Conservation (phyloP, 2,888 invertebrate genomes). For the Scrobipalpa atriplicella region DNA sequence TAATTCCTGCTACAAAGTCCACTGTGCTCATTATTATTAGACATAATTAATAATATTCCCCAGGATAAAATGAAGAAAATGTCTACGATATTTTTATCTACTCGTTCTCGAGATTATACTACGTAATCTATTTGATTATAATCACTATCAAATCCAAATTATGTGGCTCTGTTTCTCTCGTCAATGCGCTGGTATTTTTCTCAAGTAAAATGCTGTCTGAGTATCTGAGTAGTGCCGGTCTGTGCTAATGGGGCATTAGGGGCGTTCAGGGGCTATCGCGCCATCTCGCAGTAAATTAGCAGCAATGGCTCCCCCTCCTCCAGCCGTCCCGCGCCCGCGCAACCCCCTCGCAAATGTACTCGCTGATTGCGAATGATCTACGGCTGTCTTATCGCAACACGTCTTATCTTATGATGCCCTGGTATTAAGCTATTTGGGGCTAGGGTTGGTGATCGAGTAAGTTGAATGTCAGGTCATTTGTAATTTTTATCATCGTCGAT, state of each 20-base stretch:
- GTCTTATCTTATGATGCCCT: constrained; percentile 11
- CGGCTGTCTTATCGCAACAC: not conserved
- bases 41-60: no score
- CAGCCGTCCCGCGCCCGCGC: not conserved
- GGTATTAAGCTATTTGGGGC: not conserved
- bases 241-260: constrained; percentile 12
- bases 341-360: constrained; percentile 3
- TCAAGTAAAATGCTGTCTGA: not conserved
- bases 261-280: constrained; percentile 1
- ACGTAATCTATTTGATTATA: no score
- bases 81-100: no score
- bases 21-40: no score
- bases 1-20: no score
- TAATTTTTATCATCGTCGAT: no score
- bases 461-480: no score
- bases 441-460: not conserved
- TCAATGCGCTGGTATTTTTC: no score
- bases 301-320: not conserved
- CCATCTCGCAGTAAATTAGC: constrained; percentile 18
- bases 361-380: constrained; percentile 11
- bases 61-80: no score
- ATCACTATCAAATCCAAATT: no score
- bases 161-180: no score
- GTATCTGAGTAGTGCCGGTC: not conserved
- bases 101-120: no score